Base-by-base conservation (phyloP, 2,113 vertebrate genomes). In the Lagopus leucura region DNA sequence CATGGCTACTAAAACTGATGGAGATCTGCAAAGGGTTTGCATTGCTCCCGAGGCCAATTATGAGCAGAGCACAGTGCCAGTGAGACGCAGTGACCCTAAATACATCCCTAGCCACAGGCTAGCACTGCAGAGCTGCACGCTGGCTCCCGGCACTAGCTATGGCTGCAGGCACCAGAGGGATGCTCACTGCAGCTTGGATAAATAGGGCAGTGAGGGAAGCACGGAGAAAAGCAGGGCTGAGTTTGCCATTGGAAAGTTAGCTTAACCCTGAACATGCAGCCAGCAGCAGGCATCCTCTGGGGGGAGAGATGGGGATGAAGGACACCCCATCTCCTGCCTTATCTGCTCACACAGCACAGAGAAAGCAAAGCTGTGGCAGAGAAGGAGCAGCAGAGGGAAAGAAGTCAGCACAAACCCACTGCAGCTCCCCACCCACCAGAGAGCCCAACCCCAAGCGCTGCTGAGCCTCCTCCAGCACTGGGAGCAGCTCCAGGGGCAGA, bases 161-260 rank as follows among this genome's bases (percentile, higher is more conserved):
- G 76, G 90, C 93, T 92, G 89, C 86, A 91, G 86, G 89, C 82
- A 82, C n/a, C 64, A 30, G 88, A 42, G 67, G 30, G 83, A 87
- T 67, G 80, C 82, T 95, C 40, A 0, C 40, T 93, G 83, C 84
- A 89, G 89, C 67, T 8, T 7, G 73, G 83, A 89, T 93, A 94
- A 96, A 93, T 57, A 93, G 91, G 95, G 52, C 94, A 96, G 74
- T 30, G 7, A 72, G 38, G 74, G 74, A 86, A 69, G 66, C 43
- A 15, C 0, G 0, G 19, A 60, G 61, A 66, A 72, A 84, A 89
- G 58, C 77, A 65, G n/a, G 43, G 48, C 86, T 76, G 40, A 86
- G 58, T 69, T 85, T 42, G 57, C 91, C 48, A 66, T 28, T 88
- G 69, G 75, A 48, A 76, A 89, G 77, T 87, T 94, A 55, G 13